These are phyloP conservation scores for Hypsopygia costalis DNA, from an alignment of 2,888 invertebrate genomes.

Conservation along the genomic window DNA sequence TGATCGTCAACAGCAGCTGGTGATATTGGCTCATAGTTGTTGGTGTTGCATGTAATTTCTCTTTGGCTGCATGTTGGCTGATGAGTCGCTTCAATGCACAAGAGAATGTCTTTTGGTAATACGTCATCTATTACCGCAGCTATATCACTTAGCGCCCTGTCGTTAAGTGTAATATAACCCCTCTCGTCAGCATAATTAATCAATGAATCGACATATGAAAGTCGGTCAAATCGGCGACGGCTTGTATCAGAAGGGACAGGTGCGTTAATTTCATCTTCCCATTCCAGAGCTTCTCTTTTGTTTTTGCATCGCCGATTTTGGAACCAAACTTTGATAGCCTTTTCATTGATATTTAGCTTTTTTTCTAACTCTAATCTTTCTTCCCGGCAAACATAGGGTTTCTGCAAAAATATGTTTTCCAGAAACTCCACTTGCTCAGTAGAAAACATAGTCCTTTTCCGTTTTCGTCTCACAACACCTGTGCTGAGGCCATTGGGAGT, in stretches of 20 bases:
- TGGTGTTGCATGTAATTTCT: no score
- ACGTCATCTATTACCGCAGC: slow-evolving; percentile 35
- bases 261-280: not conserved
- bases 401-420: slow-evolving; percentile 84
- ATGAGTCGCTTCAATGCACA: no score
- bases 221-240: not conserved
- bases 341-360: slow-evolving; percentile 81
- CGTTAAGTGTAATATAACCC: slow-evolving; percentile 47
- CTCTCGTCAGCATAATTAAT: slow-evolving; percentile 38
- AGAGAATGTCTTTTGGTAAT: slow-evolving; percentile 20
- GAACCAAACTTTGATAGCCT: slow-evolving; percentile 90
- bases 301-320: slow-evolving; percentile 86
- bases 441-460: slow-evolving; percentile 87
- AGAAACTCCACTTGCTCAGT: slow-evolving; percentile 85
- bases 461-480: slow-evolving; percentile 28
- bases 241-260: not conserved
- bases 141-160: slow-evolving; percentile 34
- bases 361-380: slow-evolving; percentile 84
- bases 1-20: slow-evolving; percentile 28
- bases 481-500: not conserved
- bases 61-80: no score
- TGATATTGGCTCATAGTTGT: slow-evolving; percentile 50
- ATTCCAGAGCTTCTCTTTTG: slow-evolving; percentile 56
- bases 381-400: slow-evolving; percentile 85
- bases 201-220: slow-evolving; percentile 34